phyloP scores from a whole-genome alignment of 1,140 invertebrate genomes.

The Bilobella aurantiaca region DNA sequence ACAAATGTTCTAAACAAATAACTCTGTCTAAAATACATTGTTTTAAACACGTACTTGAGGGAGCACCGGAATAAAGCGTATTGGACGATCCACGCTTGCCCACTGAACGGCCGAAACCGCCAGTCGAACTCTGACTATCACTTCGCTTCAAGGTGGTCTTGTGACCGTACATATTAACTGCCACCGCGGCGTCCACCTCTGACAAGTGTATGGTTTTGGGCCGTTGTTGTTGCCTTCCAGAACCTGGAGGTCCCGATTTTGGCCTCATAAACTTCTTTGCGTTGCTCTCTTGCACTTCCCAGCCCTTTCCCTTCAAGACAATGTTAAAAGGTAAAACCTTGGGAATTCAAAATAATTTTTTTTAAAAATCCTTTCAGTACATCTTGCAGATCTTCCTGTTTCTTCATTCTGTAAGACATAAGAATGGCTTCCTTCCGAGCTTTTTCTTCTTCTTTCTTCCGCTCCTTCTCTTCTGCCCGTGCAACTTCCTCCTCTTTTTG shows the following conservation, averaged over 20 bases:
- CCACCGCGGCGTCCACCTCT: slow-evolving; percentile 52
- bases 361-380: no score
- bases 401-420: slow-evolving; percentile 89
- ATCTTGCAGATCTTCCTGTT: slow-evolving; percentile 86
- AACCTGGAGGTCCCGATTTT: slow-evolving; percentile 25
- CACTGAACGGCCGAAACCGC: slow-evolving; percentile 26
- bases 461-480: slow-evolving; percentile 70
- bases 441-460: slow-evolving; percentile 84
- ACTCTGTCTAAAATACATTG: slow-evolving; percentile 13
- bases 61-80: slow-evolving; percentile 27
- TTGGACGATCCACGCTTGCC: slow-evolving; percentile 31
- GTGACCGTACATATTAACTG: slow-evolving; percentile 43
- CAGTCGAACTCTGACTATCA: slow-evolving; percentile 34
- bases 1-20: slow-evolving; percentile 15
- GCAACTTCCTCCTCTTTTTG: slow-evolving; percentile 64
- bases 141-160: slow-evolving; percentile 14
- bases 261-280: slow-evolving; percentile 32
- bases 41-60: background rate
- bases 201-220: slow-evolving; percentile 68
- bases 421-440: slow-evolving; percentile 73
- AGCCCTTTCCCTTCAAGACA: slow-evolving; percentile 29
- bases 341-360: no score
- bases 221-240: slow-evolving; percentile 51
- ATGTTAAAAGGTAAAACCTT: no score
- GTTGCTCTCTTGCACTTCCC: slow-evolving; percentile 34